phyloP scores from a whole-genome alignment of 1,140 invertebrate genomes.

The Leptinotarsa defecta region DNA sequence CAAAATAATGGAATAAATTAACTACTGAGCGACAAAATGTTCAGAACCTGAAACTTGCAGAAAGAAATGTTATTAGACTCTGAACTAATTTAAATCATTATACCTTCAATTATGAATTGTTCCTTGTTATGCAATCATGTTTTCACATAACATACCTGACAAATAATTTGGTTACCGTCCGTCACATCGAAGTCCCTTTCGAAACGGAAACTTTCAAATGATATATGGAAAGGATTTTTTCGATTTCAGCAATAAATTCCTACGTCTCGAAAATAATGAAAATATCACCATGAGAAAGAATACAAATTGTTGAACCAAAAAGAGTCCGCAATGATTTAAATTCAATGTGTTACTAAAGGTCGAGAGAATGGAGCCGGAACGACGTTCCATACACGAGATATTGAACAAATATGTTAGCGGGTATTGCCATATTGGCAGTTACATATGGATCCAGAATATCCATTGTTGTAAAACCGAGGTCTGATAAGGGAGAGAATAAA shows the following conservation, averaged over 20 bases:
- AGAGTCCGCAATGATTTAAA: conserved; percentile 11
- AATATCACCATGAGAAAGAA: background rate
- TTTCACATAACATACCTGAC: no score
- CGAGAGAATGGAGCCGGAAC: background rate
- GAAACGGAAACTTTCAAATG: no score
- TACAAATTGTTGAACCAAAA: background rate
- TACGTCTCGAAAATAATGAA: conserved; percentile 3
- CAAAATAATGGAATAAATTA: no score
- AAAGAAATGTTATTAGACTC: no score
- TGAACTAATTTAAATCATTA: no score
- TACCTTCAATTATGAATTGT: no score
- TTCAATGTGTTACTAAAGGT: conserved; percentile 6
- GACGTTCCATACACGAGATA: conserved; percentile 13
- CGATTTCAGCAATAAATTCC: background rate
- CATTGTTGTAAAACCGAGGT: conserved; percentile 19
- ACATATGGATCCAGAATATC: conserved; percentile 17
- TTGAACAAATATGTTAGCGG: conserved; percentile 20
- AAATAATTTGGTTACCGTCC: no score
- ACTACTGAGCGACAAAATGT: no score
- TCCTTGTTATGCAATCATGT: no score
- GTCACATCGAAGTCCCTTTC: no score
- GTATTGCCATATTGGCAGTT: conserved; percentile 17
- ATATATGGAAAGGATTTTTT: no score
- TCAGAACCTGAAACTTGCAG: no score
- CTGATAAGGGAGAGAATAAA: conserved; percentile 6